Evolutionary conservation across 2,888 invertebrate species (phyloP).

Genomic region (Trissolcus brochymenae): DNA sequence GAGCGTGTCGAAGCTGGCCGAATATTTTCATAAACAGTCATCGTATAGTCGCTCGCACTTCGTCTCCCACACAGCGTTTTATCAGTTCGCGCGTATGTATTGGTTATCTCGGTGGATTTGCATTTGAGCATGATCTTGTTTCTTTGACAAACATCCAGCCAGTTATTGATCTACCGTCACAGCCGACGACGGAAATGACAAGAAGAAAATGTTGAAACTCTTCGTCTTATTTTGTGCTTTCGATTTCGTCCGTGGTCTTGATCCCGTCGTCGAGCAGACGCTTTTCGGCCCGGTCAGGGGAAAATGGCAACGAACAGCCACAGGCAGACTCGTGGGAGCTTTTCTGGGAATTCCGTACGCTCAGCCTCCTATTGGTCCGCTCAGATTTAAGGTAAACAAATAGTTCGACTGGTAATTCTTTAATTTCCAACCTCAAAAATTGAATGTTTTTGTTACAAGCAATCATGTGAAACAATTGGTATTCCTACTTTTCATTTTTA

Average conservation of each 20-base stretch:
- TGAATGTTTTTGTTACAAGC: too few species aligned
- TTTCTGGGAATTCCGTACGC: conserved; percentile 72
- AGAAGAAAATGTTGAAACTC: conserved; percentile 4
- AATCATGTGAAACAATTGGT: too few species aligned
- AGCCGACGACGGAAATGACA: not conserved
- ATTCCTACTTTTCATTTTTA: too few species aligned
- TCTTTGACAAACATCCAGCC: not conserved
- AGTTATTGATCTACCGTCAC: not conserved
- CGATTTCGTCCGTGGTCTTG: not conserved
- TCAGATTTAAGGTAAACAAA: conserved; percentile 68
- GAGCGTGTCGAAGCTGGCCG: conserved; percentile 36
- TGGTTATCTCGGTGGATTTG: conserved; percentile 8
- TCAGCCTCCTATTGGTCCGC: conserved; percentile 64
- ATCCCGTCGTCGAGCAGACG: conserved; percentile 57
- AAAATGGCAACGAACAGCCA: conserved; percentile 60
- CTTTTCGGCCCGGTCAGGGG: conserved; percentile 66
- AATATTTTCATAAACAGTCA: conserved; percentile 57
- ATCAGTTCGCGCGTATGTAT: not conserved
- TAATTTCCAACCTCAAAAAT: too few species aligned
- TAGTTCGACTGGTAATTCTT: too few species aligned
- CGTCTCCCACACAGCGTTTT: not conserved
- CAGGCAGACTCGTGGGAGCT: conserved; percentile 59
- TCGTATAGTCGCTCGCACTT: conserved; percentile 42
- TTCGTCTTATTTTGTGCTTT: not conserved
- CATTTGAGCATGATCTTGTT: not conserved